A percentile compares a stretch with the other conserved stretches of the same genome.
These are phyloP conservation scores for Engraulis encrasicolus DNA, from an alignment of 2,113 vertebrate genomes.

Conservation along the genomic window DNA sequence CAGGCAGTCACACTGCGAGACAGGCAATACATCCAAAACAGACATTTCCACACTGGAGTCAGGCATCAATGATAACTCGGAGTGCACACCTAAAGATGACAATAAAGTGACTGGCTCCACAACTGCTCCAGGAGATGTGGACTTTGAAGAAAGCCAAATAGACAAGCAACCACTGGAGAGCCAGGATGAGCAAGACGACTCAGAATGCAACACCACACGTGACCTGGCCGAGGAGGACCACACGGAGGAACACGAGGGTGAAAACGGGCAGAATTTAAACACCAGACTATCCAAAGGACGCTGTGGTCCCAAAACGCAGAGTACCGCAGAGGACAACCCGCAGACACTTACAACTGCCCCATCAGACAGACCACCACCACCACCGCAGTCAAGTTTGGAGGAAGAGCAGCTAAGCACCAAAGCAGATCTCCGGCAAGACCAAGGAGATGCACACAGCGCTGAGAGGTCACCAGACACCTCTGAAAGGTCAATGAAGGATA, in stretches of 20 bases:
- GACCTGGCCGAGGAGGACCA: neutral
- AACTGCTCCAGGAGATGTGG: neutral
- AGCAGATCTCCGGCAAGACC: neutral
- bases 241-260: neutral
- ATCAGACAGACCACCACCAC: neutral
- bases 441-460: neutral
- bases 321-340: neutral
- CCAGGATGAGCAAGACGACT: neutral
- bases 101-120: neutral
- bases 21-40: neutral
- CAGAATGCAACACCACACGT: neutral
- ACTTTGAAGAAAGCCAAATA: neutral
- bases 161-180: neutral
- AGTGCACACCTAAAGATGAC: neutral
- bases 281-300: neutral
- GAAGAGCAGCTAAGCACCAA: neutral
- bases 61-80: neutral
- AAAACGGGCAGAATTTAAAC: neutral
- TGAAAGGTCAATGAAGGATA: neutral
- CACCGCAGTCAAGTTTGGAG: neutral
- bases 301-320: neutral
- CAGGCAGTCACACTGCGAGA: neutral
- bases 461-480: neutral
- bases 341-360: neutral
- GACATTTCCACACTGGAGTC: neutral